phyloP scores from a whole-genome alignment of 2,113 vertebrate species.

The Butorides virescens region DNA sequence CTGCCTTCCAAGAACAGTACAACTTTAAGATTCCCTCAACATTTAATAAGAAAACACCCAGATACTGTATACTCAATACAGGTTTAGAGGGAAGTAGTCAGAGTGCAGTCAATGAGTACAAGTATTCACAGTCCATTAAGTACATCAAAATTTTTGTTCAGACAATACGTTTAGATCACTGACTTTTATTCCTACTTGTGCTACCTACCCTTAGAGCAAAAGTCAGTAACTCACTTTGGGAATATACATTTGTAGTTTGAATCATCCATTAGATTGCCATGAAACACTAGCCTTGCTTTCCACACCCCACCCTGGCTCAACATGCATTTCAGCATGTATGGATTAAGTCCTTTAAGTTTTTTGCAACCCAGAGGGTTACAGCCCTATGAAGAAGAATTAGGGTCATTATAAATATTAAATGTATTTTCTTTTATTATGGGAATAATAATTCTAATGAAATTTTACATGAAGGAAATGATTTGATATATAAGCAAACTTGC shows the following conservation, averaged over 20 bases:
- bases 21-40: not conserved
- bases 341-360: not conserved
- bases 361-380: not conserved
- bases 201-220: not conserved
- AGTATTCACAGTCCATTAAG: not conserved
- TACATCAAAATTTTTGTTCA: not conserved
- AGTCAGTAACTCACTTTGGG: not conserved
- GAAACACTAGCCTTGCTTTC: not conserved
- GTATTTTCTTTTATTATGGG: not conserved
- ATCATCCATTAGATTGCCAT: not conserved
- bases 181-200: not conserved
- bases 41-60: not conserved
- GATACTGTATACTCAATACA: not conserved
- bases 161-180: not conserved
- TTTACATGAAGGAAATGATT: not conserved
- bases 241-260: not conserved
- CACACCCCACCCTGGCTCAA: fast-evolving
- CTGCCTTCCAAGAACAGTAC: not conserved
- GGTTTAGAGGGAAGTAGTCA: not conserved
- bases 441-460: not conserved
- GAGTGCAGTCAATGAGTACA: not conserved
- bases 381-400: not conserved
- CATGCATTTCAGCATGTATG: not conserved
- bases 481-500: not conserved
- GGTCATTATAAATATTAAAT: not conserved